Base-by-base conservation (phyloP, 2,888 invertebrate genomes). In the Drosophila flavopinicola region DNA sequence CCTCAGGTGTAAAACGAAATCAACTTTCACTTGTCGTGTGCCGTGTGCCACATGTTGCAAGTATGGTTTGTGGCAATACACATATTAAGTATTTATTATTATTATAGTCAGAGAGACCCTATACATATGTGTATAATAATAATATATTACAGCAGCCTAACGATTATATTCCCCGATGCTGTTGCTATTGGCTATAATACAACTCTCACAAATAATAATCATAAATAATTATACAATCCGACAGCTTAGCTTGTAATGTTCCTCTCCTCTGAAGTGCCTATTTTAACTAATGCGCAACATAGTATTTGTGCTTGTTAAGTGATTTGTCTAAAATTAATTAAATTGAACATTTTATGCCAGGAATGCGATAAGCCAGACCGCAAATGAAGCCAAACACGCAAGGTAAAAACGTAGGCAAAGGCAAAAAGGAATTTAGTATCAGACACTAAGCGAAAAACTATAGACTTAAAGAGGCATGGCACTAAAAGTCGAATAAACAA, bases 321-420 rank as follows among this genome's bases (percentile, higher is more conserved):
- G 74, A 78, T 80, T 78, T 78, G 78, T 80, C 60, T 51, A 54
- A 60, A 73, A 70, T 79, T 80, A 74, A 77, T 79, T 77, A 66
- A 76, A 69, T 49, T 69, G 54, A 72, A 64, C 73, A 73, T 56
- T 69, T 63, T 72, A 66, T 66, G 69, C 59, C 37, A 11, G 61
- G 68, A 70, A 65, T 56, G 64, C 67, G 67, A 75, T 75, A 65
- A 71, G 58, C 37, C 25, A 17, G 20, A 6, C 52, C 51, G 38
- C 66, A 66, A 70, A 66, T 63, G 47, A 60, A 54, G 41, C 25
- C 25, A 42, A 68, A 37, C 72, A 74, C 57, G 75, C 72, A 73
- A 68, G 52, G 32, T 3, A 24, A 37, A 38, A 56, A 44, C 24
- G 10, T 25, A 38, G 47, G 15, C 32, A 54, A 54, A 9, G 25